Conservation (phyloP, 92 coral and sea anemone species). For the Epizoanthus rinbou region DNA sequence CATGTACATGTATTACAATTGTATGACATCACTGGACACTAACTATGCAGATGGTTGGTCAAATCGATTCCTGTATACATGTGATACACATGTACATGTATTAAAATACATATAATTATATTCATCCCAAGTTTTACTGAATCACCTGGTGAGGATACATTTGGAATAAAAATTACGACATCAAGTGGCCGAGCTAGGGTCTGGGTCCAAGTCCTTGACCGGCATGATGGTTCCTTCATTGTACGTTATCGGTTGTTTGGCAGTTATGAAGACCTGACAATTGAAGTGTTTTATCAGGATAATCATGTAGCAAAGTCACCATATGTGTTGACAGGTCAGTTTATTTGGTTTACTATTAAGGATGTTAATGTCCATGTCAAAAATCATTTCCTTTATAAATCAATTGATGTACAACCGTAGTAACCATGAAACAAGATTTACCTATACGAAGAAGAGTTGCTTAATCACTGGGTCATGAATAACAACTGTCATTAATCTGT, state of each 20-base stretch:
- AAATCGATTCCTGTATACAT: no score
- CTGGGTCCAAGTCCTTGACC: constrained; percentile 91
- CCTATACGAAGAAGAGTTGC: no score
- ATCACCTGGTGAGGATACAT: constrained; percentile 93
- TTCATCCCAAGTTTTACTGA: constrained; percentile 68
- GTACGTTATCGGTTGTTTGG: constrained; percentile 88
- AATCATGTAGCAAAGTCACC: constrained; percentile 93
- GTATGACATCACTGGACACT: no score
- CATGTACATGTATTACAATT: no score
- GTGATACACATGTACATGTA: no score
- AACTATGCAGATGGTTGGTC: no score
- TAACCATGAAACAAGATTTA: no score
- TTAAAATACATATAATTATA: background rate
- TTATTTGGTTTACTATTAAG: background rate
- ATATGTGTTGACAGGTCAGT: constrained; percentile 75
- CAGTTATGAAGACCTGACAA: constrained; percentile 74
- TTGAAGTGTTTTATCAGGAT: constrained; percentile 74
- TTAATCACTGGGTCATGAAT: no score
- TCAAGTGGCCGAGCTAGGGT: constrained; percentile 81
- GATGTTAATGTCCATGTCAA: no score
- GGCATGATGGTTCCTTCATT: constrained; percentile 96
- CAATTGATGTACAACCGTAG: no score
- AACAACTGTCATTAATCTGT: no score
- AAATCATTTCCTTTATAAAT: no score
- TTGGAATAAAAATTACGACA: constrained; percentile 67